Conservation (phyloP, 2,888 invertebrate species). For the Aleiodes leptofemur region DNA sequence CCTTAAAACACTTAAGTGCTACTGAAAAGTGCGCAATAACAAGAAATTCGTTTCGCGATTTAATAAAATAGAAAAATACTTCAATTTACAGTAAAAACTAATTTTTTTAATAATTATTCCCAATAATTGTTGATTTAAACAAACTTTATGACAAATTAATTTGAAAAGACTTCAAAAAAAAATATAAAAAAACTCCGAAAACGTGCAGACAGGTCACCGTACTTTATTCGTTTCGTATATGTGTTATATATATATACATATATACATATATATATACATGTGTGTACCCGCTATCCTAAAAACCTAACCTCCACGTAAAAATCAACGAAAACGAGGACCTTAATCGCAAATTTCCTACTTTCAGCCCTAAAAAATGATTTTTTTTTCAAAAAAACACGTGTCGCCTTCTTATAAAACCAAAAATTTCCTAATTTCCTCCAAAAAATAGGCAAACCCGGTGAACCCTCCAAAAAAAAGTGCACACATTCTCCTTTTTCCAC, state of each 20-base stretch:
- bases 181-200: too few relatives aligned
- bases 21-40: constrained; percentile 24
- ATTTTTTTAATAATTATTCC: too few relatives aligned
- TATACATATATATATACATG: not conserved
- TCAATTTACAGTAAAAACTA: too few relatives aligned
- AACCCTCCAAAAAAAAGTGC: constrained; percentile 7
- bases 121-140: too few relatives aligned
- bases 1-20: not conserved
- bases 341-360: not conserved
- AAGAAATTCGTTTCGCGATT: not conserved
- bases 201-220: too few relatives aligned
- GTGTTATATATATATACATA: not conserved
- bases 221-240: too few relatives aligned
- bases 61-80: too few relatives aligned
- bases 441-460: not conserved
- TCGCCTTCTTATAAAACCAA: too few relatives aligned
- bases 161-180: too few relatives aligned
- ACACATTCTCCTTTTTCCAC: not conserved
- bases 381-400: not conserved
- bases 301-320: constrained; percentile 73
- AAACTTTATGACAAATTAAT: too few relatives aligned
- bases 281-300: constrained; percentile 16
- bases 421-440: too few relatives aligned
- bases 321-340: constrained; percentile 56
- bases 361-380: not conserved